A percentile compares a stretch with the other conserved stretches of the same genome.
Evolutionary conservation across 2,797 vertebrate genomes (phyloP).

Genomic region (Myotis daubentonii): DNA sequence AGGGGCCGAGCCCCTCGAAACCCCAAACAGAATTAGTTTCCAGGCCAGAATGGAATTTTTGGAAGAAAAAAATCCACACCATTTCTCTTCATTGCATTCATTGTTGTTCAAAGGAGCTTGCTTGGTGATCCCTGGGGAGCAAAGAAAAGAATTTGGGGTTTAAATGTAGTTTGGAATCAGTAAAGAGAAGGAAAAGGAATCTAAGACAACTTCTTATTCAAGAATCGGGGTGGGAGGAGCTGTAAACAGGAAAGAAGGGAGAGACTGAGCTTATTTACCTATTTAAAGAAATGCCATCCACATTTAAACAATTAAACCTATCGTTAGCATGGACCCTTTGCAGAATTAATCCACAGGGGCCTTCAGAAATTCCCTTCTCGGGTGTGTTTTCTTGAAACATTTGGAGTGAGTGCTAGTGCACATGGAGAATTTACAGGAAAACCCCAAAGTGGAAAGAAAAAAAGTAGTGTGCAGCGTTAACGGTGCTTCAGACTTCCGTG

Average conservation of each 20-base stretch:
- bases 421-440: constrained; percentile 64
- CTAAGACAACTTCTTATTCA: constrained; percentile 11
- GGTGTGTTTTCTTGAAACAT: constrained; percentile 17
- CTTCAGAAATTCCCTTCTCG: constrained; percentile 63
- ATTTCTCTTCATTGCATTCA: constrained; percentile 83
- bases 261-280: constrained; percentile 64
- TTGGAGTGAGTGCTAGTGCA: constrained; percentile 70
- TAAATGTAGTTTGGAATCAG: constrained; percentile 82
- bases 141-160: constrained; percentile 80
- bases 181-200: constrained; percentile 71
- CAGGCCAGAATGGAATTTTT: constrained; percentile 81
- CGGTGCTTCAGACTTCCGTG: constrained; percentile 21
- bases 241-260: not conserved
- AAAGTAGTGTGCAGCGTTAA: constrained; percentile 42
- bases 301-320: constrained; percentile 79
- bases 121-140: constrained; percentile 74
- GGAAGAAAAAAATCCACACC: constrained; percentile 57
- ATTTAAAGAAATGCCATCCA: constrained; percentile 77
- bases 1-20: constrained; percentile 77
- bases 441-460: not conserved
- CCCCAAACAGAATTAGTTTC: constrained; percentile 84
- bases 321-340: constrained; percentile 62
- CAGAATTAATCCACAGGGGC: constrained; percentile 73
- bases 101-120: constrained; percentile 81
- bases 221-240: constrained; percentile 59